Conservation (phyloP, 1,140 invertebrate species). For the Teleogryllus occipitalis region DNA sequence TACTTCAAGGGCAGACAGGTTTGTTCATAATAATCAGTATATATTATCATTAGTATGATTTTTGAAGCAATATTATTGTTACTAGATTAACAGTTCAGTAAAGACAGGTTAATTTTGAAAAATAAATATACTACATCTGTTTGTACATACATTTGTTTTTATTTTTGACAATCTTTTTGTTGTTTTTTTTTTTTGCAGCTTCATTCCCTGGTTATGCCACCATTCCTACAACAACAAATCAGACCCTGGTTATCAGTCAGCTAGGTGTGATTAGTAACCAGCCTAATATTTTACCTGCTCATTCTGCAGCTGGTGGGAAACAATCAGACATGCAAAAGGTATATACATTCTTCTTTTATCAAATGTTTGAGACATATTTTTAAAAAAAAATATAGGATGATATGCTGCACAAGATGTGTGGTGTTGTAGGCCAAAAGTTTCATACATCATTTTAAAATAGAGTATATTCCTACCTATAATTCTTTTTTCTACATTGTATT, state of each 20-base stretch:
- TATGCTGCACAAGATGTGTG: too few relatives aligned
- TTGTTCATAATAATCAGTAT: conserved; percentile 26
- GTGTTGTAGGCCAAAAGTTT: too few relatives aligned
- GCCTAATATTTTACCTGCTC: conserved; percentile 50
- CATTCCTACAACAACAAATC: conserved; percentile 66
- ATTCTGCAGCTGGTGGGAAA: conserved; percentile 33
- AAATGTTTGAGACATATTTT: too few relatives aligned
- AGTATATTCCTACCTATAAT: neutral
- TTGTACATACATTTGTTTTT: conserved; percentile 11
- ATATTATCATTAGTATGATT: too few relatives aligned
- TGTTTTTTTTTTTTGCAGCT: conserved; percentile 31
- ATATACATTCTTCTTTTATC: neutral
- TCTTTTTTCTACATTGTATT: neutral
- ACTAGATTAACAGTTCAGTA: too few relatives aligned
- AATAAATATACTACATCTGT: too few relatives aligned
- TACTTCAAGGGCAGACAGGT: conserved; percentile 49
- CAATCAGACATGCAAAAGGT: conserved; percentile 35
- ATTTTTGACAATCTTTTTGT: neutral
- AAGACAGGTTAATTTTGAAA: neutral
- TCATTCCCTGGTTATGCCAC: conserved; percentile 59
- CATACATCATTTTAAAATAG: too few relatives aligned
- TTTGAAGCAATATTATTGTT: too few relatives aligned
- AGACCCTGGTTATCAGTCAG: conserved; percentile 72
- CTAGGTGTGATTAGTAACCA: conserved; percentile 64
- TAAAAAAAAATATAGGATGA: too few relatives aligned